Base-by-base conservation (phyloP, 2,113 vertebrate genomes). In the Amphiprion ocellaris region DNA sequence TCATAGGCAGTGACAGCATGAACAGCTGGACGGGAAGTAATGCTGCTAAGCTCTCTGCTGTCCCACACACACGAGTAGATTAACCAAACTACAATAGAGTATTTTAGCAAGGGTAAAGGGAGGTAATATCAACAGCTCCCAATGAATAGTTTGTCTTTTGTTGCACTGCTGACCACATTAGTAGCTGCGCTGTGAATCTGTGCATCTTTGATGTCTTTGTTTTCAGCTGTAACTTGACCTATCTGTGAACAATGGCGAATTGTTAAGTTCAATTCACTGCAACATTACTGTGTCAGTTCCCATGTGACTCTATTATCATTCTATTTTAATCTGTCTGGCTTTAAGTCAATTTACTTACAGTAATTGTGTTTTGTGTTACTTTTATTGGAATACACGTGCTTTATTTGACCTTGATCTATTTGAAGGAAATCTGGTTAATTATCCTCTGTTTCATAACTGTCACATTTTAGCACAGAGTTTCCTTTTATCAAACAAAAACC, bases 1-100 rank as follows among this genome's bases (percentile, higher is more conserved):
- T 88, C 80, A 71, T 23, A 37, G 68, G 74, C 63, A 56, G 62
- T 82, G 90, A 89, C 86, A 85, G 85, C 85, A 81, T 85, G 86
- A 92, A 89, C 91, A 92, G 92, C 88, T 91, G 92, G 90, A 89
- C 89, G 83, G 90, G 89, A 92, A 93, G 87, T 84, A 53, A 56
- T 61, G 68, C 74, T 60, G 83, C 83, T 77, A 75, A 86, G 82
- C 80, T 52, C 55, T 56, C 37, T 10, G 17, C 47, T 53, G 46
- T 15, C 66, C 17, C 21, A 12, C 56, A 28, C 63, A 19, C 69
- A 64, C 62, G 53, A 24, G 59, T 28, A 66, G 62, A 83, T 86
- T 85, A 79, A 70, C 65, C 15, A 24, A 52, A 81, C 1, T n/a
- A 82, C 59, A 76, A 62, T 37, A 60, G 66, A 53, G 46, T n/a